Evolutionary conservation across 1,140 invertebrate species (phyloP), one percentile per base, ranked within the genome.

Genomic region (Bradynema listronoti): DNA sequence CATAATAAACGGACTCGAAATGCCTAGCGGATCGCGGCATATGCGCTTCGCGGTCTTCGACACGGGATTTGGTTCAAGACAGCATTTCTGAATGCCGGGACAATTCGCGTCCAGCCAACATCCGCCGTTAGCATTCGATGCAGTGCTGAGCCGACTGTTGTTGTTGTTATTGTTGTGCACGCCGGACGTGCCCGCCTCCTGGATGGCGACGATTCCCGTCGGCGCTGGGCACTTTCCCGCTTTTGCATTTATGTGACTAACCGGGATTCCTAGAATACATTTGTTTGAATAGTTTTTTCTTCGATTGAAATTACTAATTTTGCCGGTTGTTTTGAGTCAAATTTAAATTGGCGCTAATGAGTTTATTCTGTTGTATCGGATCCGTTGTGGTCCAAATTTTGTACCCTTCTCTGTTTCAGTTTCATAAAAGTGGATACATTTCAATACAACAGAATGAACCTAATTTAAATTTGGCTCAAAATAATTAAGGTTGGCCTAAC

Each of bases 11-110:
- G 29, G 51, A 72, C 69, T 52, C 29, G 34, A 39, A 27, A 69
- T 34, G 27, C 67, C 67, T 7, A 69, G 16, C 11, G 67, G 67
- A 52, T 69, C 67, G 9, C 67, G 56, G 25, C 67, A 69, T 43
- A 69, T 69, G n/a, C 67, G 50, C 0, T 32, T 55, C 14, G 67
- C 65, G 0, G 57, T 43, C 16, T 56, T 30, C 6, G 63, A 53
- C 1, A 59, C 59, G 5, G 67, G 69, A 46, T 69, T 69, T 14
- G 67, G 67, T 36, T 69, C 67, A 5, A 69, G 58, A 42, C 67
- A 69, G 49, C 67, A 69, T 33, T 69, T 69, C 54, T 69, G 67
- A 29, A 69, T 65, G 14, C 67, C 67, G 6, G 67, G 67, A 47
- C 67, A 69, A 45, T 65, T 69, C 11, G 57, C 24, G 39, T 69